Evolutionary conservation across 2,113 vertebrate genomes (phyloP), one percentile per base, ranked within the genome.

Genomic region (Nyctereutes procyonoides): DNA sequence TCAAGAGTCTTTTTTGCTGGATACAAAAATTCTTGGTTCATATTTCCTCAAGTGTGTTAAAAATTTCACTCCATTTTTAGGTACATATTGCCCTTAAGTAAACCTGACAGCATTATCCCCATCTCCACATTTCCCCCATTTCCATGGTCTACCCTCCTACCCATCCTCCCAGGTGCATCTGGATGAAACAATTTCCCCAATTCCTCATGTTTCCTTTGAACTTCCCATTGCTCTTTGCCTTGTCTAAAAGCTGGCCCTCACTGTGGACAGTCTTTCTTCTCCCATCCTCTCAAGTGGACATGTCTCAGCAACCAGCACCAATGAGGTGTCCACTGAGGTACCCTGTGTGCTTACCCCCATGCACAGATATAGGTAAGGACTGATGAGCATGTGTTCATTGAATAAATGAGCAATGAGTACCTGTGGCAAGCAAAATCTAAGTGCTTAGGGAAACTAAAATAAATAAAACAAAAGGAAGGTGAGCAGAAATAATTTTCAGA

Each of bases 271-370:
- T 20, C 8, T 5, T 3, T n/a, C 0, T 19, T 14, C 19, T 0
- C 2, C 19, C 35, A 1, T 1, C 9, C 58, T 38, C 22, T 19
- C 7, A 1, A 11, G 5, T 5, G 32, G 5, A 6, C 10, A 1
- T 0, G 0, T 20, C 32, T 62, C 28, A 22, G 43, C n/a, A 20
- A 51, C 30, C 2, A 16, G 79, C 38, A n/a, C 35, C 0, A 19
- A 6, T 0, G 8, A 6, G 58, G n/a, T 12, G 22, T 13, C 43
- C 11, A 2, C 71, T 55, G 20, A 2, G 5, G 16, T 0, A 53
- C 3, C 58, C 0, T 4, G 2, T 7, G 20, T 38, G n/a, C 28
- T 8, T 1, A 53, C 22, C 3, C 4, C 38, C 11, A 12, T 0
- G 5, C 28, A 5, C 0, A 32, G 16, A 30, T 5, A 26, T 0